Percentiles rank a stretch among this genome's conserved stretches.
These are phyloP conservation scores for Drepana arcuata DNA, from an alignment of 1,140 invertebrate species.

Conservation along the genomic window DNA sequence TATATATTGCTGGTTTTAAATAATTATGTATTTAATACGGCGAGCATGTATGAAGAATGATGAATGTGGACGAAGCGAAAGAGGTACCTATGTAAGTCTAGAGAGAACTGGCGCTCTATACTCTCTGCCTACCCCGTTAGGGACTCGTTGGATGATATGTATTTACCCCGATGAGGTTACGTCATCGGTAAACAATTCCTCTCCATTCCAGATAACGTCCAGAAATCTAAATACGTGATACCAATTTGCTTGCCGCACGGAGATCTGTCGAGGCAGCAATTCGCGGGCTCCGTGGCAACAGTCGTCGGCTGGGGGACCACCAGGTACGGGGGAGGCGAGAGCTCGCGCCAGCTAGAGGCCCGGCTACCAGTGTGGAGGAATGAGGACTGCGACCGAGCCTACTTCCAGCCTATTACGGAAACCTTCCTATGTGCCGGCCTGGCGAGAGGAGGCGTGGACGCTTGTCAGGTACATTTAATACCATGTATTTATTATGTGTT, in stretches of 20 bases:
- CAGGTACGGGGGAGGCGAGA: constrained; percentile 88
- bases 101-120: no score
- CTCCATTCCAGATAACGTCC: constrained; percentile 74
- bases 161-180: no score
- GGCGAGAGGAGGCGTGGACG: constrained; percentile 91
- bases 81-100: no score
- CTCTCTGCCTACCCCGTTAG: no score
- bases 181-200: no score
- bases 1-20: no score
- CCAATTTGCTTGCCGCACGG: constrained; percentile 87
- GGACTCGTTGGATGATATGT: no score
- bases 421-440: constrained; percentile 94
- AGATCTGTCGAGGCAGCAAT: constrained; percentile 72
- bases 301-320: constrained; percentile 95
- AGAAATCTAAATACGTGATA: constrained; percentile 86
- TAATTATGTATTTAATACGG: no score
- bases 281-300: constrained; percentile 81
- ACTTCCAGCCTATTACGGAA: constrained; percentile 92
- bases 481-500: no score
- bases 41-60: no score
- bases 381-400: constrained; percentile 90
- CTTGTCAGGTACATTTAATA: constrained; percentile 94
- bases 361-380: constrained; percentile 92
- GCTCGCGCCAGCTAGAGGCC: constrained; percentile 86
- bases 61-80: no score